These are phyloP conservation scores for Pollenia labialis DNA, from an alignment of 2,888 invertebrate species.

Conservation along the genomic window DNA sequence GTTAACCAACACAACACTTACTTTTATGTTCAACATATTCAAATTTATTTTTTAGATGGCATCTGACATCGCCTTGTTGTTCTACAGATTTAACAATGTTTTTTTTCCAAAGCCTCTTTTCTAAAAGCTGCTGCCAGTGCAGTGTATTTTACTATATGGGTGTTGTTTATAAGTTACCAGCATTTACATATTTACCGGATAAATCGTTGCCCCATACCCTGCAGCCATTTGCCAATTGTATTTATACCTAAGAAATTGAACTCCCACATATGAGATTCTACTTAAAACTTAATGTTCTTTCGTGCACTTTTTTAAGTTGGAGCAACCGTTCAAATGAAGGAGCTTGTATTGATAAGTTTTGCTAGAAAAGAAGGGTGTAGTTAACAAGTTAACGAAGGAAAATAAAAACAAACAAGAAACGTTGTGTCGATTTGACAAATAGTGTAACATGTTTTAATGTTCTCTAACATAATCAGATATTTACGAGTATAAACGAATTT, in stretches of 20 bases:
- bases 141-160: not conserved
- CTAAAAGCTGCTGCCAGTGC: conserved; percentile 21
- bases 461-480: conserved; percentile 47
- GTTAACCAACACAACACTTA: conserved; percentile 61
- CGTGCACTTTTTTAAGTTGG: not conserved
- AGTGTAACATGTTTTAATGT: conserved; percentile 37
- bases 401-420: not conserved
- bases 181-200: conserved; percentile 51
- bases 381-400: conserved; percentile 13
- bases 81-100: conserved; percentile 47
- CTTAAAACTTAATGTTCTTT: conserved; percentile 21
- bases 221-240: conserved; percentile 29
- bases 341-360: conserved; percentile 45
- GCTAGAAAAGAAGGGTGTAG: conserved; percentile 13
- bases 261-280: conserved; percentile 62
- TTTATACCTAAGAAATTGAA: conserved; percentile 37
- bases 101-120: not conserved
- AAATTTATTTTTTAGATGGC: conserved; percentile 70
- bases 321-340: conserved; percentile 29
- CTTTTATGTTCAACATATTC: conserved; percentile 67
- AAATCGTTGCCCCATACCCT: conserved; percentile 41
- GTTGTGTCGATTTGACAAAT: conserved; percentile 59
- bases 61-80: conserved; percentile 68
- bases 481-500: conserved; percentile 15
- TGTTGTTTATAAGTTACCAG: conserved; percentile 42